phyloP scores from a whole-genome alignment of 2,113 vertebrate species.

The Cebidichthys violaceus region DNA sequence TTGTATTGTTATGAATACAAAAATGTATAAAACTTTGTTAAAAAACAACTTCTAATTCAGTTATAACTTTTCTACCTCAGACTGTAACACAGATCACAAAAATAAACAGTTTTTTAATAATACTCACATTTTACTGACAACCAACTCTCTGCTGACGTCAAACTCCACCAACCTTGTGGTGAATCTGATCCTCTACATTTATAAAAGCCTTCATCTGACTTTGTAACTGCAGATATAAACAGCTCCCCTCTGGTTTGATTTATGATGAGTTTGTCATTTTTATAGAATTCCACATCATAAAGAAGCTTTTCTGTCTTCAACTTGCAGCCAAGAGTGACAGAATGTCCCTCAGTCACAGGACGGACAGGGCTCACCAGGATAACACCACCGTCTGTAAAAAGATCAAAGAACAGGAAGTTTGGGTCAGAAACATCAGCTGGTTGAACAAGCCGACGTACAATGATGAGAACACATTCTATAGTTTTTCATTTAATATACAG shows the following conservation, averaged over 20 bases:
- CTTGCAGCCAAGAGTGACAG: conserved; percentile 61
- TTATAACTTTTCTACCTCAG: not conserved
- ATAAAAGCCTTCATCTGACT: conserved; percentile 63
- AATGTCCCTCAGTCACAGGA: conserved; percentile 56
- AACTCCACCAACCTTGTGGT: not conserved
- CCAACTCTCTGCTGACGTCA: conserved; percentile 54
- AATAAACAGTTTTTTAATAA: not conserved
- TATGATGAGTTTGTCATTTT: conserved; percentile 41
- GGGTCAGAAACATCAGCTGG: not conserved
- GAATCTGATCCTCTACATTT: conserved; percentile 26
- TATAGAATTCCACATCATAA: conserved; percentile 40
- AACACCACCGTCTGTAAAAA: conserved; percentile 3
- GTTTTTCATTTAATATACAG: no score
- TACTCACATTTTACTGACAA: conserved; percentile 33
- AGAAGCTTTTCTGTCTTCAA: rapidly evolving
- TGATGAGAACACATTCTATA: no score
- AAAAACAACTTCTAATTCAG: not conserved
- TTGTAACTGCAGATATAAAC: conserved; percentile 48
- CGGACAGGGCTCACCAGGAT: conserved; percentile 61
- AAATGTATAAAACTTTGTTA: not conserved
- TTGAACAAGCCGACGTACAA: not conserved
- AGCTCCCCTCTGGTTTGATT: conserved; percentile 25
- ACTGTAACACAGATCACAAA: not conserved
- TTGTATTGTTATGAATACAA: not conserved
- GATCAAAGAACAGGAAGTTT: not conserved